A percentile compares a stretch with the other conserved stretches of the same genome.
phyloP scores from a whole-genome alignment of 2,113 vertebrate species.

The Entelurus aequoreus region DNA sequence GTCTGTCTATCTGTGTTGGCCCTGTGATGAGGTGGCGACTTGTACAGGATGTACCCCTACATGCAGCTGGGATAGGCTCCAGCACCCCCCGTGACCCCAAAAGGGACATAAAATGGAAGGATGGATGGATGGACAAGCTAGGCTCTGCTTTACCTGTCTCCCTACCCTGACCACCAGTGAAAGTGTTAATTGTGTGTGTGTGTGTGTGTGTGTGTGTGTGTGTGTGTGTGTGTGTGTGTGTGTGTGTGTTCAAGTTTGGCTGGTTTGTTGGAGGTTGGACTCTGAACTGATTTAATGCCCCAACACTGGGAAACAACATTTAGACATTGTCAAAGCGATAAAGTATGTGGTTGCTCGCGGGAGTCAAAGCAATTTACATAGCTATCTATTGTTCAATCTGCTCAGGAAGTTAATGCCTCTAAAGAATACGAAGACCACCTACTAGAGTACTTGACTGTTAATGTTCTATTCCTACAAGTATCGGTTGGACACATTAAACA shows the following conservation, averaged over 20 bases:
- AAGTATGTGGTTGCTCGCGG: background rate
- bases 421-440: background rate
- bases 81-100: too few species aligned
- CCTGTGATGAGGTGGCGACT: too few species aligned
- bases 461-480: background rate
- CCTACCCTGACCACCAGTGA: too few species aligned
- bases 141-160: too few species aligned
- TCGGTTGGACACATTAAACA: background rate
- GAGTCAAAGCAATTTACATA: background rate
- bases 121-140: too few species aligned
- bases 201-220: constrained; percentile 15
- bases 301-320: too few species aligned
- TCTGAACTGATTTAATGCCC: too few species aligned
- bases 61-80: too few species aligned
- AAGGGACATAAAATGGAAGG: too few species aligned
- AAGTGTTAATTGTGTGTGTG: background rate
- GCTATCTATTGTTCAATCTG: background rate
- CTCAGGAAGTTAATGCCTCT: background rate
- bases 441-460: background rate
- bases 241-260: background rate
- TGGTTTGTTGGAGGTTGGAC: background rate
- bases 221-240: constrained; percentile 11
- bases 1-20: too few species aligned
- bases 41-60: too few species aligned
- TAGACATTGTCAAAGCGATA: too few species aligned